These are phyloP conservation scores for Sciurus vulgaris DNA, from an alignment of 2,797 vertebrate genomes.

Conservation along the genomic window DNA sequence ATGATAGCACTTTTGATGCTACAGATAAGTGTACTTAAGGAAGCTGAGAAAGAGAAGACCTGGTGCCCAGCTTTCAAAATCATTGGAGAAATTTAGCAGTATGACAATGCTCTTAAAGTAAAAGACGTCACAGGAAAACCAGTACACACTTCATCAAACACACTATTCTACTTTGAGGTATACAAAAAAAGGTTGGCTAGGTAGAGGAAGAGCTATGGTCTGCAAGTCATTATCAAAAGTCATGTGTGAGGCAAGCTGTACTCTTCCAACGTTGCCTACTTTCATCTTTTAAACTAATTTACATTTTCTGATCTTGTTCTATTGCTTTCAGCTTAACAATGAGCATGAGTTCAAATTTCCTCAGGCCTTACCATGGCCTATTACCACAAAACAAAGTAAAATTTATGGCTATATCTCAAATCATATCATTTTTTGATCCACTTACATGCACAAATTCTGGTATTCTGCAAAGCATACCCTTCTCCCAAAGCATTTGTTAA, in stretches of 20 bases:
- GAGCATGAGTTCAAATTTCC: background rate
- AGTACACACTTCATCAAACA: background rate
- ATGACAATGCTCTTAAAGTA: background rate
- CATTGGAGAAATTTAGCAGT: background rate
- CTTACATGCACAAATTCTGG: background rate
- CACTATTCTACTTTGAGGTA: background rate
- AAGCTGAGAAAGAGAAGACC: background rate
- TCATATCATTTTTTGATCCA: background rate
- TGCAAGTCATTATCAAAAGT: background rate
- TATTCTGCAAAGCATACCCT: background rate
- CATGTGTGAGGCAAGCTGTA: background rate
- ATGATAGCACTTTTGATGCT: too few relatives aligned
- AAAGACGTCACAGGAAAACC: background rate
- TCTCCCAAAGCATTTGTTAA: background rate
- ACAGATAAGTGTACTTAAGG: background rate
- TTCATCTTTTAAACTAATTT: background rate
- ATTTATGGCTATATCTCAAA: background rate
- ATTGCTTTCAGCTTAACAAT: background rate
- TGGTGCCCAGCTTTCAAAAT: background rate
- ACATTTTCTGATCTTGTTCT: background rate
- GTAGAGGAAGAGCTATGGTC: background rate
- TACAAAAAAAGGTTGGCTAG: background rate
- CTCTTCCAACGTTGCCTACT: background rate
- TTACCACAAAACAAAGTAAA: background rate
- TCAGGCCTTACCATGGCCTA: background rate